Evolutionary conservation across 2,797 vertebrate genomes (phyloP), one percentile per base, ranked within the genome.

Genomic region (Pelochelys cantorii): DNA sequence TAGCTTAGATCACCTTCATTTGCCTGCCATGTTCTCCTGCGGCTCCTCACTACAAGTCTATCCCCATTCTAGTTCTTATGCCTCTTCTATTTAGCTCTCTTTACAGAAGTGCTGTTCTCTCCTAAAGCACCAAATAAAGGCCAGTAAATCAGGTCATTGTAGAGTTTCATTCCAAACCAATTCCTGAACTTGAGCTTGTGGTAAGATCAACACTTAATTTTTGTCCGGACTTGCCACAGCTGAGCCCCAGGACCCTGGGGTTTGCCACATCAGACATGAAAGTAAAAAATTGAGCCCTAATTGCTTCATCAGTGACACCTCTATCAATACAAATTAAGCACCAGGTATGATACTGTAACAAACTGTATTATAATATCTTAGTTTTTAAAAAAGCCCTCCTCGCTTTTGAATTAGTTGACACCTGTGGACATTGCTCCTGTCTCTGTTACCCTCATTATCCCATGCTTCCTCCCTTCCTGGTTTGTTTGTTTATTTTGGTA

Each of bases 381-480:
- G 57, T 5, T 18, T 85, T 90, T 10, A 42, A 83, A 65, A 62
- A 17, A 31, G 18, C 25, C 34, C 34, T 25, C 52, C 20, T 25
- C 25, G 54, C 48, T 53, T 85, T n/a, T 11, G 27, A 77, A 42
- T 48, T 5, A 8, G 52, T 18, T 29, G 7, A 60, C n/a, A 15
- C 22, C 0, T 1, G n/a, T 42, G 80, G 37, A 11, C 92, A 18
- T 81, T 5, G 0, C 14, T 5, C 20, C 42, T 17, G 6, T 52
- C 25, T 29, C 27, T 27, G 1, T 75, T 89, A 27, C 0, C 0
- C 8, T 87, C 31, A 48, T 85, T 90, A 71, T 59, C 91, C 18
- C 2, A 0, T 59, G 77, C 4, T 77, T 48, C 27, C 90, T 15
- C 37, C 23, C 7, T 77, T 22, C 34, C 22, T 7, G n/a, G 20